Evolutionary conservation across 2,797 vertebrate species (phyloP).

Genomic region (Tamandua tetradactyla): DNA sequence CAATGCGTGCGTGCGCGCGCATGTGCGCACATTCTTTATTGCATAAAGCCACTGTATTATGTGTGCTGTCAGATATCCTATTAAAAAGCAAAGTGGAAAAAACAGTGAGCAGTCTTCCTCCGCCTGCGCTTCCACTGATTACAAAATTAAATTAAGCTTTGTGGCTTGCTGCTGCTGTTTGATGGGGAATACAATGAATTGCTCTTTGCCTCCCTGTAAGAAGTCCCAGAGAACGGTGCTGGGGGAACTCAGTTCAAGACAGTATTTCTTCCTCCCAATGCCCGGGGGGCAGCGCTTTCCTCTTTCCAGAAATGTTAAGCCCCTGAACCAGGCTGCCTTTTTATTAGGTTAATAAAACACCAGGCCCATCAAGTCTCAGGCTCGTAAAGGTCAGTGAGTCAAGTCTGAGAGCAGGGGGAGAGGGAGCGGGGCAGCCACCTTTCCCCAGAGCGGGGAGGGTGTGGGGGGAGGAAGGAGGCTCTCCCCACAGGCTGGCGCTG

Average conservation of each 20-base stretch:
- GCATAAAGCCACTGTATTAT: slow-evolving; percentile 78
- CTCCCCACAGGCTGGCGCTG: background rate
- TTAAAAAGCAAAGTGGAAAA: slow-evolving; percentile 81
- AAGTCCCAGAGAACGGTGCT: slow-evolving; percentile 58
- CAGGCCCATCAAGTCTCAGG: slow-evolving; percentile 78
- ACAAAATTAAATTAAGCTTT: slow-evolving; percentile 83
- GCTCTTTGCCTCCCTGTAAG: slow-evolving; percentile 60
- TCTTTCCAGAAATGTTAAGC: slow-evolving; percentile 80
- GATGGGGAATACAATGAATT: slow-evolving; percentile 75
- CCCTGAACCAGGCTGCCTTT: slow-evolving; percentile 76
- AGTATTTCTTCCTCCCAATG: slow-evolving; percentile 74
- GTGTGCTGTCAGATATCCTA: slow-evolving; percentile 80
- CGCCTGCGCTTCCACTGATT: slow-evolving; percentile 78
- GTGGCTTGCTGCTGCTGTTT: slow-evolving; percentile 71
- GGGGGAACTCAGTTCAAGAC: slow-evolving; percentile 55
- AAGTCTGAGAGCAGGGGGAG: slow-evolving; percentile 66
- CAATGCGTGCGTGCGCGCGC: background rate
- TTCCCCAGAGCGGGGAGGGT: background rate
- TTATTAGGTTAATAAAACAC: slow-evolving; percentile 85
- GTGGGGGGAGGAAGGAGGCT: background rate
- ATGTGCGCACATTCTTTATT: slow-evolving; percentile 49
- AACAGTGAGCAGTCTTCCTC: slow-evolving; percentile 78
- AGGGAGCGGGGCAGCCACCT: background rate
- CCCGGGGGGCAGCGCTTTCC: slow-evolving; percentile 65
- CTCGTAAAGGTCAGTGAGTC: slow-evolving; percentile 82